Conservation (phyloP, 1,140 invertebrate species). For the Zophobas morio region DNA sequence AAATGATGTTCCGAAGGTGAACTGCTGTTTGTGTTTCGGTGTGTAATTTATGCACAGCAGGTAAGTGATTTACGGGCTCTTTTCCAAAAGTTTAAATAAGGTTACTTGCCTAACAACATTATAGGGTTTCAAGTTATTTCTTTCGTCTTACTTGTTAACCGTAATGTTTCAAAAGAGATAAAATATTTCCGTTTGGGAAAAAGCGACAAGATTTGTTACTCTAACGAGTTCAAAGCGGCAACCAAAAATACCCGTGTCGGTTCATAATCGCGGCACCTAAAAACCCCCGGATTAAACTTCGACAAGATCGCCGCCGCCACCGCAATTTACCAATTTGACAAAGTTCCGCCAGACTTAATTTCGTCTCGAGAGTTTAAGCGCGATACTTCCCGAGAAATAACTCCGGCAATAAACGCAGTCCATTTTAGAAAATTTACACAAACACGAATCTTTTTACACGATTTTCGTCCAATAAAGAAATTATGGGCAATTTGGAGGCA, state of each 20-base stretch:
- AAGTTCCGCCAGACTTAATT: background rate
- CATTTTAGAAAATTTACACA: conserved; percentile 8
- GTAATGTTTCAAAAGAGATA: background rate
- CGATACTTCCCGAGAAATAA: background rate
- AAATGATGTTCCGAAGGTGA: conserved; percentile 3
- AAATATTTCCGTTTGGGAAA: background rate
- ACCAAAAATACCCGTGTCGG: too few species aligned
- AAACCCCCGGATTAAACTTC: too few species aligned
- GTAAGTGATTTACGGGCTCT: conserved; percentile 24
- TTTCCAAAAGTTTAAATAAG: conserved; percentile 27
- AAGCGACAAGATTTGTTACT: background rate
- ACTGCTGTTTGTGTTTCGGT: conserved; percentile 14
- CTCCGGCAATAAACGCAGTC: background rate
- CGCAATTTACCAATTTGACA: too few species aligned
- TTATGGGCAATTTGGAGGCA: conserved; percentile 8
- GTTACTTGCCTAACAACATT: conserved; percentile 24
- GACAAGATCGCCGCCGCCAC: too few species aligned
- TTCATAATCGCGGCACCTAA: too few species aligned
- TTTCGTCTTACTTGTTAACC: conserved; percentile 3
- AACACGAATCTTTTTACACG: conserved; percentile 8
- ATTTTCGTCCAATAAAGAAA: conserved; percentile 5
- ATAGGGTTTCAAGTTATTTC: conserved; percentile 20
- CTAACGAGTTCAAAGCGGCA: too few species aligned
- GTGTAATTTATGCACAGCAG: conserved; percentile 29
- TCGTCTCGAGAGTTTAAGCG: background rate